A percentile compares a stretch with the other conserved stretches of the same genome.
These are phyloP conservation scores for Sarcophilus harrisii DNA, from an alignment of 2,797 vertebrate species.

Conservation along the genomic window DNA sequence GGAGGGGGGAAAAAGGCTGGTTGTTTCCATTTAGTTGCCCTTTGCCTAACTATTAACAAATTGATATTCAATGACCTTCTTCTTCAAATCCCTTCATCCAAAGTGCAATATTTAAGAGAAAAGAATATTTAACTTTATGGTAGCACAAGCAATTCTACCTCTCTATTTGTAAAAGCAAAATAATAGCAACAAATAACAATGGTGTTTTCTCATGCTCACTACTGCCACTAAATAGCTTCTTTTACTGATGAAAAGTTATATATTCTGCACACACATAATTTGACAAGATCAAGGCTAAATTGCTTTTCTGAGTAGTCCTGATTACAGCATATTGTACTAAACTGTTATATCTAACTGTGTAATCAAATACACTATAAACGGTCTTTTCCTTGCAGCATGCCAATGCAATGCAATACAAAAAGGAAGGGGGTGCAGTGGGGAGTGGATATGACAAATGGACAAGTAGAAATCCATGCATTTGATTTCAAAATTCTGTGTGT, in stretches of 20 bases:
- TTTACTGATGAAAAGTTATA: constrained; percentile 73
- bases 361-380: constrained; percentile 81
- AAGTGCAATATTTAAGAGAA: constrained; percentile 55
- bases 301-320: constrained; percentile 82
- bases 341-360: constrained; percentile 75
- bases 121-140: constrained; percentile 48
- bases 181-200: constrained; percentile 71
- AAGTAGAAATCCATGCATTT: constrained; percentile 72
- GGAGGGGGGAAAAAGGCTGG: no score
- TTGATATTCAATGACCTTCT: background rate
- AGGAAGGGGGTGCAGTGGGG: background rate
- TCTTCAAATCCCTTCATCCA: background rate
- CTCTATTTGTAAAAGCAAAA: constrained; percentile 66
- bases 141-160: constrained; percentile 65
- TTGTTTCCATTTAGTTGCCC: constrained; percentile 42
- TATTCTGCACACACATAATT: constrained; percentile 78
- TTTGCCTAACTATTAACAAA: constrained; percentile 26
- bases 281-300: constrained; percentile 77
- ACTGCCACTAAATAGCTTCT: constrained; percentile 62
- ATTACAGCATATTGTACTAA: constrained; percentile 79
- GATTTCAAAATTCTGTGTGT: constrained; percentile 56
- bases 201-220: constrained; percentile 55
- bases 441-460: constrained; percentile 71
- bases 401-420: constrained; percentile 69
- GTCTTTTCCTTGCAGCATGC: constrained; percentile 70